These are phyloP conservation scores for Danaus plexippus DNA, from an alignment of 1,140 invertebrate species.

Conservation along the genomic window DNA sequence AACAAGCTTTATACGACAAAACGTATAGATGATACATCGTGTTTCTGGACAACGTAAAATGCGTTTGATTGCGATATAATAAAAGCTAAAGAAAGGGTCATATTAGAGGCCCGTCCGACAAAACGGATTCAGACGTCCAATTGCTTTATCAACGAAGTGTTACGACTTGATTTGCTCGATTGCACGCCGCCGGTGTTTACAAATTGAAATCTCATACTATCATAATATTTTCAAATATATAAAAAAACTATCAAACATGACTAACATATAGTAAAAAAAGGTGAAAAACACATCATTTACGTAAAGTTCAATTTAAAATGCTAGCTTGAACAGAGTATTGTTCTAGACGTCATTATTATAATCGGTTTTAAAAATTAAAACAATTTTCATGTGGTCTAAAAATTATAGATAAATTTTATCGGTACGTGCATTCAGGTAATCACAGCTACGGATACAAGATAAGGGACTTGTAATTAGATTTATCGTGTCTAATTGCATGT, in stretches of 20 bases:
- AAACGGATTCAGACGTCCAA: slow-evolving; percentile 14
- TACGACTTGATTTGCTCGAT: slow-evolving; percentile 21
- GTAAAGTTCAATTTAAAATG: too few relatives aligned
- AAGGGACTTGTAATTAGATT: slow-evolving; percentile 39
- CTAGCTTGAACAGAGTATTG: too few relatives aligned
- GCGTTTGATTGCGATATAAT: too few relatives aligned
- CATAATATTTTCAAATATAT: too few relatives aligned
- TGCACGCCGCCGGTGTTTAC: not conserved
- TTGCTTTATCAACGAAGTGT: slow-evolving; percentile 23
- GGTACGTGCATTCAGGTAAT: slow-evolving; percentile 43
- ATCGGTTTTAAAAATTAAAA: not conserved
- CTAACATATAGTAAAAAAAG: too few relatives aligned
- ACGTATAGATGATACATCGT: too few relatives aligned
- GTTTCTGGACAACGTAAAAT: too few relatives aligned
- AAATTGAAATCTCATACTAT: too few relatives aligned
- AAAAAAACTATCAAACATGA: too few relatives aligned
- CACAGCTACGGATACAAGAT: slow-evolving; percentile 48
- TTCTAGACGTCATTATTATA: too few relatives aligned
- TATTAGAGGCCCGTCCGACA: not conserved
- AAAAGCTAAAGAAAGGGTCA: not conserved
- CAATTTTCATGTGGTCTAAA: not conserved
- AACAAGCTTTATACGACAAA: too few relatives aligned
- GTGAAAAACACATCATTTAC: too few relatives aligned
- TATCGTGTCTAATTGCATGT: slow-evolving; percentile 50
- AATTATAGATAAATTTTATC: slow-evolving; percentile 19